These are phyloP conservation scores for Chrysocyon brachyurus DNA, from an alignment of 2,797 vertebrate genomes.

Conservation along the genomic window DNA sequence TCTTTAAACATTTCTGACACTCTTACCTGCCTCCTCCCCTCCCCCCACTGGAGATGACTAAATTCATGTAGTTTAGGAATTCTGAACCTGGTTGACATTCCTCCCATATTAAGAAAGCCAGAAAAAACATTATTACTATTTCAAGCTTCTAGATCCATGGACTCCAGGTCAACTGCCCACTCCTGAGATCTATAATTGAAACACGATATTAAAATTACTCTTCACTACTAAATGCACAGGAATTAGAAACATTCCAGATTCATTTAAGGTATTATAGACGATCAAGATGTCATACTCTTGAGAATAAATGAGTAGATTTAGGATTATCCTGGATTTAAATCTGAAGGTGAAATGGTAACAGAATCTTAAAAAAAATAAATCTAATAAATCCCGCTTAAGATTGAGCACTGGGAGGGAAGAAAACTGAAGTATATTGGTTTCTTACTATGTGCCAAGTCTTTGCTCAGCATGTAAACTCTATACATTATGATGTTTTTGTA, in stretches of 20 bases:
- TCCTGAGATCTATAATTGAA: slow-evolving; percentile 43
- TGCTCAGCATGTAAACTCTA: not conserved
- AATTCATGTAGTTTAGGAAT: not conserved
- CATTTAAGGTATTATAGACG: slow-evolving; percentile 62
- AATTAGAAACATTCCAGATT: slow-evolving; percentile 51
- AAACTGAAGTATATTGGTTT: not conserved
- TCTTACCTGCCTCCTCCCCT: not conserved
- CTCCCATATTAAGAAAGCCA: not conserved
- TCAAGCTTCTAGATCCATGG: not conserved
- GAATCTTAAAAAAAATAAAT: not conserved
- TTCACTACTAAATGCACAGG: not conserved
- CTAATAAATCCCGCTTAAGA: not conserved
- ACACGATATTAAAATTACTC: slow-evolving; percentile 45
- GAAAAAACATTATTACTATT: not conserved
- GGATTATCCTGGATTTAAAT: slow-evolving; percentile 72
- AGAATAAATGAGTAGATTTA: slow-evolving; percentile 56
- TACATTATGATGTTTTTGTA: not conserved
- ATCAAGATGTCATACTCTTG: slow-evolving; percentile 50
- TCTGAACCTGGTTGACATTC: not conserved
- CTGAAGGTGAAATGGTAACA: slow-evolving; percentile 30
- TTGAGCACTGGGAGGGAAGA: not conserved
- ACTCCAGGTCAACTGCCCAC: not conserved
- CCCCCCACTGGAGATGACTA: not conserved
- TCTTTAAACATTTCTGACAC: not conserved
- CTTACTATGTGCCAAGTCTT: not conserved